phyloP scores from a whole-genome alignment of 1,140 invertebrate species.

The Drosophila watanabei region DNA sequence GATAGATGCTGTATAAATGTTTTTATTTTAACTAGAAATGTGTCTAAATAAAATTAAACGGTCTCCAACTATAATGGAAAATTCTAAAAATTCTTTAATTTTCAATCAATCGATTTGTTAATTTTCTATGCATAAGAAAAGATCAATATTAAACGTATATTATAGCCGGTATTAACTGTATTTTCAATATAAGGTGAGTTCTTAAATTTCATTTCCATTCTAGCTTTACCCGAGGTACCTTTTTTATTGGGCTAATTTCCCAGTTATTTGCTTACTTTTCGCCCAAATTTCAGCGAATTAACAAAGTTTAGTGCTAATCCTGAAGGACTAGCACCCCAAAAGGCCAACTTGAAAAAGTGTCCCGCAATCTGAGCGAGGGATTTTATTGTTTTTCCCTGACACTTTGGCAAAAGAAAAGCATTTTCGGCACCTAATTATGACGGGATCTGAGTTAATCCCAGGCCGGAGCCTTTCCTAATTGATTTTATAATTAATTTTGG shows the following conservation, averaged over 20 bases:
- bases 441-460: slow-evolving; percentile 70
- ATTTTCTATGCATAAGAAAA: background rate
- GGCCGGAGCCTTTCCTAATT: slow-evolving; percentile 62
- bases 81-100: background rate
- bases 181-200: background rate
- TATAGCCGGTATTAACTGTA: background rate
- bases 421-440: slow-evolving; percentile 79
- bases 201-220: slow-evolving; percentile 25
- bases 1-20: background rate
- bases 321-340: slow-evolving; percentile 42
- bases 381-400: slow-evolving; percentile 54
- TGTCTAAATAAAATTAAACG: too few species aligned
- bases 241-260: slow-evolving; percentile 41
- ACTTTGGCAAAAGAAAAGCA: slow-evolving; percentile 32
- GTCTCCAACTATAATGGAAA: too few species aligned
- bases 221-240: background rate
- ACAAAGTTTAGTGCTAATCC: slow-evolving; percentile 62
- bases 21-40: background rate
- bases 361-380: slow-evolving; percentile 17
- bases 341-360: slow-evolving; percentile 30
- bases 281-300: slow-evolving; percentile 50
- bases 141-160: background rate
- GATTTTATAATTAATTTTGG: slow-evolving; percentile 77
- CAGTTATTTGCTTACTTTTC: slow-evolving; percentile 48
- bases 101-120: background rate